Conservation (phyloP, 2,888 invertebrate species). For the Synergus gifuensis region DNA sequence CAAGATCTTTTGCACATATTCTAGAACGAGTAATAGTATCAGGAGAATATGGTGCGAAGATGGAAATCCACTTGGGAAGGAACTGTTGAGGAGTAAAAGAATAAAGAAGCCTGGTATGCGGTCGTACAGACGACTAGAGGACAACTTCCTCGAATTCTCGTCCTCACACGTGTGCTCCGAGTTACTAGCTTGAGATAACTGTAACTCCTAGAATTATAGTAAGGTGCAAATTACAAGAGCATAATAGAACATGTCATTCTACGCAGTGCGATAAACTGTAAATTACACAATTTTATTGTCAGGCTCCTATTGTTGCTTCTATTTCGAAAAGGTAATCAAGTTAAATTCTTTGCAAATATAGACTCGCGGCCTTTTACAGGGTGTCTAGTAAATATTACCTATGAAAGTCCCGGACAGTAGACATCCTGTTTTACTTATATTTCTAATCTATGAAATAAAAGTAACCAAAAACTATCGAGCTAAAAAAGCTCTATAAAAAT, state of each 20-base stretch:
- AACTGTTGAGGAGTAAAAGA: background rate
- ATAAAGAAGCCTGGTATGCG: slow-evolving; percentile 16
- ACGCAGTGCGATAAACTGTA: background rate
- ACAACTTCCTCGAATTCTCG: slow-evolving; percentile 14
- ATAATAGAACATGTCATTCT: slow-evolving; percentile 1
- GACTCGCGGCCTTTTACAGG: too few relatives aligned
- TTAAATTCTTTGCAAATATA: too few relatives aligned
- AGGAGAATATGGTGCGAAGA: slow-evolving; percentile 2
- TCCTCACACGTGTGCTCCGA: slow-evolving; percentile 1
- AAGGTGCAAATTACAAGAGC: slow-evolving; percentile 15
- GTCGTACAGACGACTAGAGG: background rate
- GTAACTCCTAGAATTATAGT: slow-evolving; percentile 16
- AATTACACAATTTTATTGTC: slow-evolving; percentile 7
- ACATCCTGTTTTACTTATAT: too few relatives aligned
- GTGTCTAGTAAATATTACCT: too few relatives aligned
- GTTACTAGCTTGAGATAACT: background rate
- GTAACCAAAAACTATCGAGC: background rate
- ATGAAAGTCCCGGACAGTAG: too few relatives aligned
- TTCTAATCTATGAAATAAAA: too few relatives aligned
- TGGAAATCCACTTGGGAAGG: background rate
- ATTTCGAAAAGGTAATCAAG: background rate
- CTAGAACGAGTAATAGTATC: background rate
- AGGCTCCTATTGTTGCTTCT: background rate
- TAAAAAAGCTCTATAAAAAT: background rate
- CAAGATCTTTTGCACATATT: slow-evolving; percentile 1